These are phyloP conservation scores for Hyles lineata DNA, from an alignment of 2,888 invertebrate genomes.

Conservation along the genomic window DNA sequence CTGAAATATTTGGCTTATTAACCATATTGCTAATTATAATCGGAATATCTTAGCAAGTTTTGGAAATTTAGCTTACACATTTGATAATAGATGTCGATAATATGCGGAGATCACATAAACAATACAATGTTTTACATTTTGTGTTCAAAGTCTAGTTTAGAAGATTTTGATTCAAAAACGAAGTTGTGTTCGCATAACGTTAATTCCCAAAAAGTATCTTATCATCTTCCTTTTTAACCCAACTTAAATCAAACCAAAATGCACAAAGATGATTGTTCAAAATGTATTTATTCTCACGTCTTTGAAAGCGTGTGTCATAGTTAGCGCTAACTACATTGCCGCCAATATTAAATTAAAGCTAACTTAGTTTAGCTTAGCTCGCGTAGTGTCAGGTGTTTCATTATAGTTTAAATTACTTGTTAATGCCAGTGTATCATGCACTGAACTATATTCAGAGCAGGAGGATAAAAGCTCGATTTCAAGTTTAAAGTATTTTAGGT, in stretches of 20 bases:
- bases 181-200: no score
- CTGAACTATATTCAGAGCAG: neutral
- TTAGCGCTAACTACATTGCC: neutral
- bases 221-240: no score
- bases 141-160: no score
- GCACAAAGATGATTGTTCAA: neutral
- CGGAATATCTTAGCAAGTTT: neutral
- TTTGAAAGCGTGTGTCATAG: neutral
- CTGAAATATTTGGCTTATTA: no score
- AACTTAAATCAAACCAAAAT: neutral
- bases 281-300: neutral
- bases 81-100: no score
- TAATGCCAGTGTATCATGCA: neutral
- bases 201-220: no score
- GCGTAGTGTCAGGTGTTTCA: slow-evolving; percentile 3
- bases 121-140: no score
- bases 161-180: no score
- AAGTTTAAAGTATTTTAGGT: neutral
- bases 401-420: neutral
- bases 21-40: neutral
- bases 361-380: neutral
- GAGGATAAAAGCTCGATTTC: neutral
- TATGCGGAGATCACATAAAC: no score
- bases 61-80: no score
- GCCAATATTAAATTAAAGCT: neutral